These are phyloP conservation scores for Rostratula benghalensis DNA, from an alignment of 2,113 vertebrate genomes.

Conservation along the genomic window DNA sequence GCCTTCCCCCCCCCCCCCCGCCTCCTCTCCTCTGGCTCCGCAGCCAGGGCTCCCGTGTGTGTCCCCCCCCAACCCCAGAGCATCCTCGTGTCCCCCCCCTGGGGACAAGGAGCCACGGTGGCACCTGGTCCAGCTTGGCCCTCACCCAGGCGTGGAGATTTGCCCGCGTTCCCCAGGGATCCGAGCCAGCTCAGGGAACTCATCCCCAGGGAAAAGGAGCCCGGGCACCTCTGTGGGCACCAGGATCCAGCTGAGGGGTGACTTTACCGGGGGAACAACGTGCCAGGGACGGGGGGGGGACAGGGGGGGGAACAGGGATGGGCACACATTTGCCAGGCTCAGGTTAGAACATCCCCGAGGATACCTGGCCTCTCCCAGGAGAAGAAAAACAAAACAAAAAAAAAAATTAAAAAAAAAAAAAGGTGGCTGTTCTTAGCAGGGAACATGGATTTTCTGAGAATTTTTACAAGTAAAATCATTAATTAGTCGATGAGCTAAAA, in stretches of 20 bases:
- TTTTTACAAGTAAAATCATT: not conserved
- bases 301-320: not conserved
- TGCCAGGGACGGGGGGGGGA: too few species aligned
- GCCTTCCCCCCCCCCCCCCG: too few species aligned
- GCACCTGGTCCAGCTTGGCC: slow-evolving; percentile 32
- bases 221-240: rapidly evolving
- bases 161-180: not conserved
- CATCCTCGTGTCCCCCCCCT: not conserved
- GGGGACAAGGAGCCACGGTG: not conserved
- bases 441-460: not conserved
- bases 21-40: not conserved
- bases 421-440: not conserved
- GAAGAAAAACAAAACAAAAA: too few species aligned
- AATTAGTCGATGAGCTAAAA: not conserved
- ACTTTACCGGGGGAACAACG: not conserved
- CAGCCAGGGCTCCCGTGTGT: not conserved
- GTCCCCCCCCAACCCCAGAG: not conserved
- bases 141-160: not conserved
- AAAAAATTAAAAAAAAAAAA: too few species aligned
- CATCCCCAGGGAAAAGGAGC: not conserved
- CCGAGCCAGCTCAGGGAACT: not conserved
- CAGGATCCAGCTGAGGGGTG: not conserved
- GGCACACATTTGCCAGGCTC: rapidly evolving
- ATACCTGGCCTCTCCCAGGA: rapidly evolving
- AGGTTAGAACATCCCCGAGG: not conserved